Base-by-base conservation (phyloP, 2,797 vertebrate species). In the Bovichtus variegatus region DNA sequence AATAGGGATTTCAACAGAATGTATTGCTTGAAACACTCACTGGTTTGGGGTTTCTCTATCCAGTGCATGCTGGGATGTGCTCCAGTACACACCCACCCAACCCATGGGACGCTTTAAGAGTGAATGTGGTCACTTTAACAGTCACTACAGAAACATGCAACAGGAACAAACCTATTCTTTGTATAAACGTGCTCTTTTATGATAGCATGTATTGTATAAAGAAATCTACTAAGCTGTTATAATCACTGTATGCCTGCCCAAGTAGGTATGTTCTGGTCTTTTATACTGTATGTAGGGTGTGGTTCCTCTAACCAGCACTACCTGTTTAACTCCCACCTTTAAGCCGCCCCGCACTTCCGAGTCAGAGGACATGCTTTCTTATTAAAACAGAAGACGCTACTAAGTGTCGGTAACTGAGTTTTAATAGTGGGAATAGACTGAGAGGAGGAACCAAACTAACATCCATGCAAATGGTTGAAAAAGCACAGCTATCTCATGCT, bases 401-500 rank as follows among this genome's bases (percentile, higher is more conserved):
- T 31, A 7, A 64, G 0, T 27, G 43, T 38, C 31, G 11, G 36
- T 41, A 15, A 15, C 41, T 34, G 40, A 36, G 11, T 25, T 76
- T 61, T 25, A 8, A 16, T 11, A 10, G 38, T 79, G 31, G 31
- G 18, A 79, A 55, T 40, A 19, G 38, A 23, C 61, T 41, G 31
- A 44, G 18, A 65, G 29, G 34, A 65, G 18, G 55, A 31, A 10
- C 44, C n/a, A 65, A 71, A 57, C 43, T 63, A 25, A 70, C 25
- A 58, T n/a, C 23, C 13, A 7, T 51, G 34, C 27, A 81, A 80
- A 76, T 9, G 61, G 49, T 57, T 51, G 53, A 84, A 78, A 83
- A 74, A 13, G 72, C 78, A 71, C 84, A 86, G 60, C 76, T 55
- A 29, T 82, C 55, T 84, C 71, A 74, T 46, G 80, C 71, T 80